Evolutionary conservation across 2,888 invertebrate species (phyloP).

Genomic region (Patella caerulea): DNA sequence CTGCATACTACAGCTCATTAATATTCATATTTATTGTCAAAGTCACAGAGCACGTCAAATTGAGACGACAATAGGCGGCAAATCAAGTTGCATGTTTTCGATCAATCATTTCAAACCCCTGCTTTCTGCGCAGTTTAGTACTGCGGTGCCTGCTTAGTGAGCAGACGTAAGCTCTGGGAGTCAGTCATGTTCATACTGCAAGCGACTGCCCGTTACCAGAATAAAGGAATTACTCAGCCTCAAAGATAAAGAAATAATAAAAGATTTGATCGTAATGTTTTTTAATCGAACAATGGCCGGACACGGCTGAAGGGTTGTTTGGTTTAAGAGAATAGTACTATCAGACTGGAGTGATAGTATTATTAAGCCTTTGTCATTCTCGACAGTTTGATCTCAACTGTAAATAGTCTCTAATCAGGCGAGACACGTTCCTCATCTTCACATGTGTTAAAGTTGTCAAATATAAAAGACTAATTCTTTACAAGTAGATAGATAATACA

Average conservation of each 20-base stretch:
- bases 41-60: slow-evolving; percentile 28
- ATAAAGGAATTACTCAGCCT: slow-evolving; percentile 7
- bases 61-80: slow-evolving; percentile 23
- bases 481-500: background rate
- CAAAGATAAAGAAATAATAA: background rate
- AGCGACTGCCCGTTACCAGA: background rate
- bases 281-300: background rate
- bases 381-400: background rate
- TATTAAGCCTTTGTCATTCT: slow-evolving; percentile 1
- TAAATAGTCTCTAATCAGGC: slow-evolving; percentile 5
- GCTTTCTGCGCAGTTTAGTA: no score
- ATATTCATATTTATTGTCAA: slow-evolving; percentile 30
- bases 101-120: slow-evolving; percentile 14
- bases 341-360: slow-evolving; percentile 6
- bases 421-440: background rate
- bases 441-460: background rate
- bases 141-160: no score
- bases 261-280: background rate
- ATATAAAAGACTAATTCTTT: background rate
- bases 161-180: no score
- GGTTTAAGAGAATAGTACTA: slow-evolving; percentile 4
- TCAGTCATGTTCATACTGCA: no score
- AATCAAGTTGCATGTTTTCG: slow-evolving; percentile 20
- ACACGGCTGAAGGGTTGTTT: slow-evolving; percentile 1
- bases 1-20: slow-evolving; percentile 26